These are phyloP conservation scores for Archocentrus centrarchus DNA, from an alignment of 2,113 vertebrate genomes.

Conservation along the genomic window DNA sequence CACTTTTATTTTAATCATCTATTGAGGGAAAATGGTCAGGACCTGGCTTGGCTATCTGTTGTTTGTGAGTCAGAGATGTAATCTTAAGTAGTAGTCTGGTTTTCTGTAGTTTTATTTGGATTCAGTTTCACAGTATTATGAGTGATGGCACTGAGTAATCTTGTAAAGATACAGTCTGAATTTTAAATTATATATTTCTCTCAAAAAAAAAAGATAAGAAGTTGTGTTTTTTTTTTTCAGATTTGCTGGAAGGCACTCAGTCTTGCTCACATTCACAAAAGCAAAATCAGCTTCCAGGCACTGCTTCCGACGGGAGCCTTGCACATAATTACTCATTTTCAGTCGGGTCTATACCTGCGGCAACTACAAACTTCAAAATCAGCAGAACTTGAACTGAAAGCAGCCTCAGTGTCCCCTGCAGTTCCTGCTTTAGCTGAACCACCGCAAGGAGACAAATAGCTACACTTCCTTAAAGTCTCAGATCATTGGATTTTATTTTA, in stretches of 20 bases:
- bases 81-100: background rate
- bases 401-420: background rate
- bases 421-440: background rate
- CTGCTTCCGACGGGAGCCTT: background rate
- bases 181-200: background rate
- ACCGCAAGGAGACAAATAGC: background rate
- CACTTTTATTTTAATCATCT: background rate
- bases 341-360: slow-evolving; percentile 14
- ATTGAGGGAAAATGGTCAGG: background rate
- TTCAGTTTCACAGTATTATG: background rate
- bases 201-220: background rate
- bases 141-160: background rate
- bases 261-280: background rate
- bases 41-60: background rate
- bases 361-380: slow-evolving; percentile 1
- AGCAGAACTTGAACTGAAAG: slow-evolving; percentile 22
- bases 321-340: slow-evolving; percentile 31
- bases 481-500: background rate
- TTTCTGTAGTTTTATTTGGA: background rate
- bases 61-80: background rate
- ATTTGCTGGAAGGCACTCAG: background rate
- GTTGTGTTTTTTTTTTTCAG: background rate
- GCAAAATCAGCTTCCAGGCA: slow-evolving; percentile 8
- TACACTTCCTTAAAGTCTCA: slow-evolving; percentile 2
- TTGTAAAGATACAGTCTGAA: background rate